Percentiles rank a stretch among this genome's conserved stretches.
These are phyloP conservation scores for Cynodonichthys magdalenae DNA, from an alignment of 2,797 vertebrate species.

Conservation along the genomic window DNA sequence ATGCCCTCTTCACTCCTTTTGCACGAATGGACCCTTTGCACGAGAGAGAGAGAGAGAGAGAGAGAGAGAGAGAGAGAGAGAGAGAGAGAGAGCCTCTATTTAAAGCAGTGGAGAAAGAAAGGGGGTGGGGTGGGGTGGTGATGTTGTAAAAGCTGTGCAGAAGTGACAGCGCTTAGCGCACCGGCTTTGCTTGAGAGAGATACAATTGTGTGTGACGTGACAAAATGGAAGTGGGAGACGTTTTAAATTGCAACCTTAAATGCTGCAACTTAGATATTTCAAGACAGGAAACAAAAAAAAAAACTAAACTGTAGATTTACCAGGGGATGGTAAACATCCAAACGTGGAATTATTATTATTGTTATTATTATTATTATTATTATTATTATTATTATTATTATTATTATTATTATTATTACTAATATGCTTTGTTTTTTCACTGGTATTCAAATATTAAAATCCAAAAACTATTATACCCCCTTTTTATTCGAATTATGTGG, in stretches of 20 bases:
- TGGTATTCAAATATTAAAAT: too few relatives aligned
- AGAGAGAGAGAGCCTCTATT: conserved; percentile 43
- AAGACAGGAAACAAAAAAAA: neutral
- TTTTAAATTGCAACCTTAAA: conserved; percentile 44
- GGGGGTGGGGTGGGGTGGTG: conserved; percentile 22
- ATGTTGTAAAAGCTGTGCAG: conserved; percentile 75
- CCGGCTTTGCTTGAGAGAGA: conserved; percentile 67
- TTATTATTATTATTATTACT: too few relatives aligned
- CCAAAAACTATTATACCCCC: too few relatives aligned
- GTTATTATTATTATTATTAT: neutral
- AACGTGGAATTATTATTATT: neutral
- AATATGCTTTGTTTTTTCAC: too few relatives aligned
- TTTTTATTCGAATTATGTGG: too few relatives aligned
- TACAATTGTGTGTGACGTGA: conserved; percentile 67
- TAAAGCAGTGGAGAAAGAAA: conserved; percentile 3
- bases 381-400: too few relatives aligned
- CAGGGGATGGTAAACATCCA: conserved; percentile 10
- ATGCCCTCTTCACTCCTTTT: conserved; percentile 60
- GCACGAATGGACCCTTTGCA: conserved; percentile 62
- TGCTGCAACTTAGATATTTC: conserved; percentile 36
- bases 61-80: conserved; percentile 22
- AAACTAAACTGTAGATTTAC: neutral
- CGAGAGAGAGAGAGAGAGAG: conserved; percentile 51
- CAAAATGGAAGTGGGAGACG: conserved; percentile 57
- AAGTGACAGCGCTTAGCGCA: conserved; percentile 78